Evolutionary conservation across 2,888 invertebrate genomes (phyloP).

Genomic region (Rhagophthalmus giganteus): DNA sequence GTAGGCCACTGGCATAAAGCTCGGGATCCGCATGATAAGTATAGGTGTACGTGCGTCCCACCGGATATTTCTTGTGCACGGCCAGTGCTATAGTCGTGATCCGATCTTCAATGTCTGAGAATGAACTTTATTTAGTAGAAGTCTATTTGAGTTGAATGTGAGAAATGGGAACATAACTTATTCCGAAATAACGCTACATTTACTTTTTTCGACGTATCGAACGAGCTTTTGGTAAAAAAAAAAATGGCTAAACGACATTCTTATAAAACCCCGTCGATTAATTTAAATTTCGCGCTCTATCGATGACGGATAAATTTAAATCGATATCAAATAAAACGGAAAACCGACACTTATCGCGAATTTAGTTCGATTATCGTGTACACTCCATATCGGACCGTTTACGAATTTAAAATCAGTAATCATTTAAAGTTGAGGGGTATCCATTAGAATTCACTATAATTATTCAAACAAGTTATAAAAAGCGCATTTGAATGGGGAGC

Average conservation of each 20-base stretch:
- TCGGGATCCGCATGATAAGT: constrained; percentile 51
- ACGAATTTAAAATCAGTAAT: constrained; percentile 10
- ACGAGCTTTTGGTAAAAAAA: no score
- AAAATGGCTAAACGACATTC: no score
- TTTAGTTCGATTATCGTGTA: no score
- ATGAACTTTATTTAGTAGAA: constrained; percentile 21
- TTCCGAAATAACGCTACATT: neutral
- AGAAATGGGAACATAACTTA: constrained; percentile 1
- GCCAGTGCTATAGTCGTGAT: constrained; percentile 27
- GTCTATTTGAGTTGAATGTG: constrained; percentile 8
- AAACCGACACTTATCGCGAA: no score
- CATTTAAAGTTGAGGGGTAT: constrained; percentile 7
- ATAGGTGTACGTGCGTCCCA: constrained; percentile 46
- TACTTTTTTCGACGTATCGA: no score
- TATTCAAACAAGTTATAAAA: constrained; percentile 16
- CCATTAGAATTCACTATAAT: constrained; percentile 11
- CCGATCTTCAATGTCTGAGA: constrained; percentile 25
- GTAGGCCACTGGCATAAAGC: constrained; percentile 41
- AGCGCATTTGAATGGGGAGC: constrained; percentile 31
- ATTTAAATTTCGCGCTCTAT: no score
- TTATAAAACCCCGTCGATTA: no score
- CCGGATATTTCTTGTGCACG: constrained; percentile 38
- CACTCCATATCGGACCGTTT: constrained; percentile 3
- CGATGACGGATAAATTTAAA: no score
- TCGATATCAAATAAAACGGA: no score